Percentiles rank a stretch among this genome's conserved stretches.
Conservation (phyloP, 2,888 invertebrate species). For the Schrankia costaestrigalis region DNA sequence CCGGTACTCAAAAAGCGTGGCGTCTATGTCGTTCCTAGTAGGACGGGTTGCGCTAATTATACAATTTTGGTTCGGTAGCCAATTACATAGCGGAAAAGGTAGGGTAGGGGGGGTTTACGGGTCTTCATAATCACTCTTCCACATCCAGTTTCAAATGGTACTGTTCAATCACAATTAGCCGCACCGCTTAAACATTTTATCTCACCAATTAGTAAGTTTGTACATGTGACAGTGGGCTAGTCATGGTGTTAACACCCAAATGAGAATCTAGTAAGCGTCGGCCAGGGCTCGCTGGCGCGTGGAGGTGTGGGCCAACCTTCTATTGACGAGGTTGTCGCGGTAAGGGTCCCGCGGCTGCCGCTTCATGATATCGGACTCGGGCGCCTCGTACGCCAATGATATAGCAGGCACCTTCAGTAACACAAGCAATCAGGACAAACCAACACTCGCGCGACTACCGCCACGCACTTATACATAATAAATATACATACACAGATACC, state of each 20-base stretch:
- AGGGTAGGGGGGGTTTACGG: constrained; percentile 17
- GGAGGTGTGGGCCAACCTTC: constrained; percentile 87
- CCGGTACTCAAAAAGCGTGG: constrained; percentile 27
- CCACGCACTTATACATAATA: constrained; percentile 54
- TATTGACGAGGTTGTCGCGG: constrained; percentile 99
- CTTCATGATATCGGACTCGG: constrained; percentile 99
- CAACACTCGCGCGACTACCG: constrained; percentile 45
- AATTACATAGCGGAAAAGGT: constrained; percentile 42
- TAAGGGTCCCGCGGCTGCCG: constrained; percentile 98
- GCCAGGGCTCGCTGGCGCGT: constrained; percentile 22
- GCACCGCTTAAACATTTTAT: constrained; percentile 52
- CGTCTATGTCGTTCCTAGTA: constrained; percentile 22
- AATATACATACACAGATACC: constrained; percentile 53
- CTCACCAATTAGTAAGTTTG: constrained; percentile 33
- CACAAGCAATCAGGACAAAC: constrained; percentile 77
- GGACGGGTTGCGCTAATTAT: constrained; percentile 13
- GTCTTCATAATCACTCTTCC: constrained; percentile 73
- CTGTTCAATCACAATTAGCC: constrained; percentile 67
- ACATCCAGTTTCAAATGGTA: constrained; percentile 70
- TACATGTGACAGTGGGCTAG: constrained; percentile 53
- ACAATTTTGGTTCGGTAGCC: constrained; percentile 21
- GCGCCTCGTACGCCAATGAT: constrained; percentile 99
- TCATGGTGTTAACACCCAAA: constrained; percentile 68
- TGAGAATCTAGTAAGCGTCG: constrained; percentile 65
- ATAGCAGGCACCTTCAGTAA: constrained; percentile 96